Conservation (phyloP, 2,888 invertebrate genomes). For the Drepanosiphum platanoidis region DNA sequence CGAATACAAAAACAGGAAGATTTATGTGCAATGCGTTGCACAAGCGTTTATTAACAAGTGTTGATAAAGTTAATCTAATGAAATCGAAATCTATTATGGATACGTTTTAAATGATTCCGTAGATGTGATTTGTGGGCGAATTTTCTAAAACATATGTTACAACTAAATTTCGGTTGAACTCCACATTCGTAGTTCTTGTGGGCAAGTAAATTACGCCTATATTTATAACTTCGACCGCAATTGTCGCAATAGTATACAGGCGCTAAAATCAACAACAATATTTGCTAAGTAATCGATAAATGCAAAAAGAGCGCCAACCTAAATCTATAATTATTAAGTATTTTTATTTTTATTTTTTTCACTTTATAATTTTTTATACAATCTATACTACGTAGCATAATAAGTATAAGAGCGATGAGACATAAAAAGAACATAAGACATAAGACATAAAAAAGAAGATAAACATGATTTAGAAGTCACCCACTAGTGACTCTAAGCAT, state of each 20-base stretch:
- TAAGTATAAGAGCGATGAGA: too few relatives aligned
- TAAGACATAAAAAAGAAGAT: too few relatives aligned
- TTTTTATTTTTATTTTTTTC: too few relatives aligned
- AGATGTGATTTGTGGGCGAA: constrained; percentile 60
- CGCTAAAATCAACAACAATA: constrained; percentile 38
- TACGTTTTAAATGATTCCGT: constrained; percentile 49
- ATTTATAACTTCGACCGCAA: constrained; percentile 62
- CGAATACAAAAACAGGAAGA: background rate
- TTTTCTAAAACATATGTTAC: constrained; percentile 55
- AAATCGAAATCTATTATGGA: constrained; percentile 52
- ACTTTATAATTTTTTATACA: too few relatives aligned
- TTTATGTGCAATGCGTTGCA: too few relatives aligned
- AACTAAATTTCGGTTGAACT: constrained; percentile 57
- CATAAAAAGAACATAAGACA: too few relatives aligned
- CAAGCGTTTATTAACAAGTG: too few relatives aligned
- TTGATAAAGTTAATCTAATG: too few relatives aligned
- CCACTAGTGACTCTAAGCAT: too few relatives aligned
- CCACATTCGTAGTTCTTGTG: constrained; percentile 63
- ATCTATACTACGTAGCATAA: too few relatives aligned
- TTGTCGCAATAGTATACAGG: constrained; percentile 26
- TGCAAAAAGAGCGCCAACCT: background rate
- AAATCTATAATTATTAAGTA: background rate
- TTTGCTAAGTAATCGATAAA: constrained; percentile 4
- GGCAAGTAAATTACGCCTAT: constrained; percentile 51
- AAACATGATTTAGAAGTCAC: too few relatives aligned